Conservation (phyloP, 2,888 invertebrate species). For the Drosophila multiciliata region DNA sequence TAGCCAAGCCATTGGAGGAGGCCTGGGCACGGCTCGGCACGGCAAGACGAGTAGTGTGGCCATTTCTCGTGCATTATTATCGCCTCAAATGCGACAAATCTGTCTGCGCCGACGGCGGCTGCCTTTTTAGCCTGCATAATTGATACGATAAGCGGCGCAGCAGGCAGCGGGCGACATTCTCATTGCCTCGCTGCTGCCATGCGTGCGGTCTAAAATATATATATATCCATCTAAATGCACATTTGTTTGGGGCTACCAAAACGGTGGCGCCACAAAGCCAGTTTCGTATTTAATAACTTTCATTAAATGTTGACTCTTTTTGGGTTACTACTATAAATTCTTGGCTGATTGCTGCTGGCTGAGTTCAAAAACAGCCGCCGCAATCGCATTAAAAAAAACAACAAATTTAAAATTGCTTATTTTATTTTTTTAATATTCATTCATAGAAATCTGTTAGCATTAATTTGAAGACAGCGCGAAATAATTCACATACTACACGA, state of each 20-base stretch:
- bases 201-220: constrained; percentile 62
- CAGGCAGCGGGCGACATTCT: constrained; percentile 37
- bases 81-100: constrained; percentile 79
- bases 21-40: neutral
- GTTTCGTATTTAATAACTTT: constrained; percentile 69
- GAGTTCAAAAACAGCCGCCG: constrained; percentile 39
- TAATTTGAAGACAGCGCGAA: constrained; percentile 51
- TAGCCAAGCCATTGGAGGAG: constrained; percentile 51
- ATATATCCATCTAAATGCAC: constrained; percentile 5
- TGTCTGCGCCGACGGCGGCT: constrained; percentile 66
- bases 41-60: constrained; percentile 48
- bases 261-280: constrained; percentile 71
- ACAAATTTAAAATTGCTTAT: constrained; percentile 20
- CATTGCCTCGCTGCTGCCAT: constrained; percentile 52
- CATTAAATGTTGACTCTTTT: constrained; percentile 64
- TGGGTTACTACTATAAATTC: constrained; percentile 35
- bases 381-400: constrained; percentile 7
- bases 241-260: constrained; percentile 36
- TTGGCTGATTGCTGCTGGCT: constrained; percentile 9
- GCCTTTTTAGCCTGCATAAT: constrained; percentile 75
- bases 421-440: constrained; percentile 51
- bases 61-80: constrained; percentile 71
- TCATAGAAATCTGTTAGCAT: constrained; percentile 70
- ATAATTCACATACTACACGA: constrained; percentile 60
- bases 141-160: constrained; percentile 64